Conservation (phyloP, 1,140 invertebrate species). For the Meteorus sp. region DNA sequence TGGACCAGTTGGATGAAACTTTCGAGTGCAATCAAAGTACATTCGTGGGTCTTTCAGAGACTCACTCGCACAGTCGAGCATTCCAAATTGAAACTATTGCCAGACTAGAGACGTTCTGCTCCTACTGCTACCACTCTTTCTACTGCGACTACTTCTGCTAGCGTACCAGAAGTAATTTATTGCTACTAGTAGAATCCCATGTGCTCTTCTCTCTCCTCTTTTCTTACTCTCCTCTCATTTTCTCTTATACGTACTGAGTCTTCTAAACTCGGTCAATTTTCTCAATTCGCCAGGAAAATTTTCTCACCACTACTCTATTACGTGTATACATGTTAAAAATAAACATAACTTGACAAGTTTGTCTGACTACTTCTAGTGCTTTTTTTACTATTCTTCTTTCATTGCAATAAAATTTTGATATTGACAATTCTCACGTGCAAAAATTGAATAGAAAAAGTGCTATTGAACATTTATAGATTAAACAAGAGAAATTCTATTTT, state of each 20-base stretch:
- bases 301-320: background rate
- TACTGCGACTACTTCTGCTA: no score
- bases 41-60: background rate
- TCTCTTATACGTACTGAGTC: background rate
- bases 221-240: no score
- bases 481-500: no score
- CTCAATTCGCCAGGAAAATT: background rate
- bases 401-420: background rate
- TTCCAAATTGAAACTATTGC: constrained; percentile 4
- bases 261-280: constrained; percentile 7
- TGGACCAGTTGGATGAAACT: background rate
- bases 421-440: no score
- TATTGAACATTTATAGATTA: no score
- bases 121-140: background rate
- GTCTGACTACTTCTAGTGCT: no score
- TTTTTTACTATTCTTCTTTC: no score
- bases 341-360: no score
- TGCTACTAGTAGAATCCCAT: no score
- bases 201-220: no score
- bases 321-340: background rate
- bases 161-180: no score
- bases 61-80: background rate
- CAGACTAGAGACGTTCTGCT: background rate
- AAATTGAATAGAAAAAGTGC: no score
- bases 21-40: constrained; percentile 11